Conservation (phyloP, 2,888 invertebrate species). For the Branchinecta sandiegonensis region DNA sequence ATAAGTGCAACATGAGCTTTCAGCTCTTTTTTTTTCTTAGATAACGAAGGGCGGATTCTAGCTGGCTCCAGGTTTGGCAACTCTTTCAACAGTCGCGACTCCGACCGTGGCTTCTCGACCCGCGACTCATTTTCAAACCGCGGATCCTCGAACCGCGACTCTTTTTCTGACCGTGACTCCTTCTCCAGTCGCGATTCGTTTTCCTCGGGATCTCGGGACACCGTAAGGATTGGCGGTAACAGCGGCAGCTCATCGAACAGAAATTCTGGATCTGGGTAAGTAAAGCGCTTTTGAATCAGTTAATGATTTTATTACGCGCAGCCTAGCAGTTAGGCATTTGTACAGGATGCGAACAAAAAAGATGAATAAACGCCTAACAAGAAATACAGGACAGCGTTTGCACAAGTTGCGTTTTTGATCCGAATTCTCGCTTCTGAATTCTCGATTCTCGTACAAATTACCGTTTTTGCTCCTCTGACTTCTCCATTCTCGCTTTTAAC, state of each 20-base stretch:
- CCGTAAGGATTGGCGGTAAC: background rate
- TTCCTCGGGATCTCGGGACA: background rate
- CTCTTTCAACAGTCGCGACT: background rate
- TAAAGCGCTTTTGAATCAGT: too few relatives aligned
- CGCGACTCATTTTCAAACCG: slow-evolving; percentile 17
- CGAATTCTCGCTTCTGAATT: too few relatives aligned
- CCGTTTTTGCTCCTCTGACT: too few relatives aligned
- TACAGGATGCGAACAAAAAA: too few relatives aligned
- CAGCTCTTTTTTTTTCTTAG: background rate
- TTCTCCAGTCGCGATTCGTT: background rate
- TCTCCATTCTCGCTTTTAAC: too few relatives aligned
- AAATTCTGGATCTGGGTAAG: too few relatives aligned
- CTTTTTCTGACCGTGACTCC: background rate
- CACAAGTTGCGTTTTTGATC: too few relatives aligned
- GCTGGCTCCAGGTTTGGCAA: slow-evolving; percentile 16
- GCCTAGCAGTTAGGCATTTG: too few relatives aligned
- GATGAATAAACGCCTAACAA: too few relatives aligned
- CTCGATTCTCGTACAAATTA: too few relatives aligned
- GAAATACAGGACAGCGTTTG: too few relatives aligned
- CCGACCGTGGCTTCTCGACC: background rate
- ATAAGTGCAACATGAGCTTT: background rate
- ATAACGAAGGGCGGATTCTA: slow-evolving; percentile 17
- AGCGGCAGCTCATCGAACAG: slow-evolving; percentile 18
- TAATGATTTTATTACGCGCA: too few relatives aligned
- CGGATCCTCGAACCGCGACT: background rate